These are phyloP conservation scores for Borostomias antarcticus DNA, from an alignment of 2,797 vertebrate genomes.

Conservation along the genomic window DNA sequence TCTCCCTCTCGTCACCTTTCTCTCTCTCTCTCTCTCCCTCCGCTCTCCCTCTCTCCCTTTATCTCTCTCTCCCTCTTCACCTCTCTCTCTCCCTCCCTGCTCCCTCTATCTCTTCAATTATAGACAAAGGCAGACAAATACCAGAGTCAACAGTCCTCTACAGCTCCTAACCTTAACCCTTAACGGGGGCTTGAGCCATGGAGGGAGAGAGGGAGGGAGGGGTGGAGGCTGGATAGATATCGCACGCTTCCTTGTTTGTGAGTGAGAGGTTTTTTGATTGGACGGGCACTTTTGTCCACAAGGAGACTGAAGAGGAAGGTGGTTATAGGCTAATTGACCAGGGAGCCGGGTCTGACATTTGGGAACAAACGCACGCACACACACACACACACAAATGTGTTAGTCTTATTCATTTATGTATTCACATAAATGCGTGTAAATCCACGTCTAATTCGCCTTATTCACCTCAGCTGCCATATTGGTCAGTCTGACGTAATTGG, in stretches of 20 bases:
- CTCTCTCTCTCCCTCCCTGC: not conserved
- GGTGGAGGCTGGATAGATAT: slow-evolving; percentile 26
- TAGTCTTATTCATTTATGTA: no score
- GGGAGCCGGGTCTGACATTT: not conserved
- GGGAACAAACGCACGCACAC: not conserved
- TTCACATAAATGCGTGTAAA: no score
- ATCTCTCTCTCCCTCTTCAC: not conserved
- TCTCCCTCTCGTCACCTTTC: not conserved
- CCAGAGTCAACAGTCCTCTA: slow-evolving; percentile 23
- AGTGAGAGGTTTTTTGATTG: slow-evolving; percentile 47
- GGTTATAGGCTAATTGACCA: not conserved
- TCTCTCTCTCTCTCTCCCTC: no score
- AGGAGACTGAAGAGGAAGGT: slow-evolving; percentile 25
- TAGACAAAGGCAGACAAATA: slow-evolving; percentile 32
- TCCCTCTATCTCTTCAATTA: slow-evolving; percentile 26
- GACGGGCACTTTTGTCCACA: slow-evolving; percentile 14
- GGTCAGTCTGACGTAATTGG: no score
- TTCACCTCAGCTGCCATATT: no score
- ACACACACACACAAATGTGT: not conserved
- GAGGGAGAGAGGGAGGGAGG: slow-evolving; percentile 18
- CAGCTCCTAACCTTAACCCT: slow-evolving; percentile 43
- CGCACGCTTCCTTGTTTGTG: slow-evolving; percentile 42
- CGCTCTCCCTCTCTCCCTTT: not conserved
- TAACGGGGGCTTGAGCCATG: slow-evolving; percentile 29
- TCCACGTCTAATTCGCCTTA: no score